Percentiles rank a stretch among this genome's conserved stretches.
These are phyloP conservation scores for Cranoglanis bouderius DNA, from an alignment of 2,113 vertebrate genomes.

Conservation along the genomic window DNA sequence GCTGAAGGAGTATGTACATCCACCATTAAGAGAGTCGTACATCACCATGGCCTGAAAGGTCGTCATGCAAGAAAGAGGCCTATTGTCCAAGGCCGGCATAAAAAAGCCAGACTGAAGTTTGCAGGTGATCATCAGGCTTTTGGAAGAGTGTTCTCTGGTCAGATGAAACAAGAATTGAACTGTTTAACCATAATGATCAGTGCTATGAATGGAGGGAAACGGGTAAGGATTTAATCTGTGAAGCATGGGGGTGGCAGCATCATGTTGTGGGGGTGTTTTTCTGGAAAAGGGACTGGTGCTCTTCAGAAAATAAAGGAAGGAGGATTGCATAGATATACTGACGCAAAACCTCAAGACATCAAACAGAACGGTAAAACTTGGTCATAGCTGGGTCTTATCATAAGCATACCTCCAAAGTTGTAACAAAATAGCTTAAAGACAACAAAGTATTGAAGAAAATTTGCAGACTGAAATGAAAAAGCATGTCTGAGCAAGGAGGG, in stretches of 20 bases:
- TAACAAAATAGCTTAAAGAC: not conserved
- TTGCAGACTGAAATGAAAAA: too few species aligned
- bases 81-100: not conserved
- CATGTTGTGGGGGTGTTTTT: not conserved
- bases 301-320: not conserved
- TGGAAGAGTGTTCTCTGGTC: not conserved
- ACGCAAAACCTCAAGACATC: not conserved
- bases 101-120: not conserved
- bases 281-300: not conserved
- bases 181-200: not conserved
- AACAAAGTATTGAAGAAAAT: too few species aligned
- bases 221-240: not conserved
- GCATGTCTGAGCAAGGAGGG: too few species aligned
- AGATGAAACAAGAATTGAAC: not conserved
- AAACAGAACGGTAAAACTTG: not conserved
- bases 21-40: not conserved
- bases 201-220: not conserved
- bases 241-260: not conserved
- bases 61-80: not conserved
- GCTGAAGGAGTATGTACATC: not conserved
- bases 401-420: not conserved
- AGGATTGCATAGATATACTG: not conserved
- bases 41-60: not conserved
- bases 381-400: not conserved
- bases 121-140: not conserved